Base-by-base conservation (phyloP, 2,113 vertebrate species). In the Sciurus niger region DNA sequence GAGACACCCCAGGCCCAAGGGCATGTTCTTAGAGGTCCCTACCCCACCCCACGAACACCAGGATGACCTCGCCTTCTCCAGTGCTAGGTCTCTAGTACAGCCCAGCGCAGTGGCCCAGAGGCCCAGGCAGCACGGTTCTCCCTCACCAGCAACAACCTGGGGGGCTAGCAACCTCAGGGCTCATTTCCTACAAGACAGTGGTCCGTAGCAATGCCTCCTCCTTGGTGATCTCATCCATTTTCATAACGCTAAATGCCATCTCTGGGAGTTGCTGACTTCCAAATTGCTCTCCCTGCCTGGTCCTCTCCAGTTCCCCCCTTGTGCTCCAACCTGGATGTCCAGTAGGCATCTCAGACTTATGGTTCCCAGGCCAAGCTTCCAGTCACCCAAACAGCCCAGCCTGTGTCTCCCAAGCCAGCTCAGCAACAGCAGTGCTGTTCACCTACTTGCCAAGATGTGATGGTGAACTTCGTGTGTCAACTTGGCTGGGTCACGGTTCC, bases 101-200 rank as follows among this genome's bases (percentile, higher is more conserved):
- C 30, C 37, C 0, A 5, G 13, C 1, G 8, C 28, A 9, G 8
- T 3, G 48, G 14, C 40, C 46, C 8, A 30, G 70, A 79, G 37
- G 78, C 46, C 16, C n/a, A 89, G 40, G n/a, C 37, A 28, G 9
- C 93, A 84, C 60, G 67, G 88, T 96, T 98, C 96, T 97, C 65
- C 10, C 94, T 63, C 94, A 96, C 93, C 17, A 13, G 40, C 96
- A 96, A 9, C 9, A 48, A 40, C 40, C 40, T 40, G 4, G 93
- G 93, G 96, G 48, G n/a, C 89, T 68, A 97, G 83, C 90, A 97
- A 83, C 72, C 85, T 96, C 97, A 93, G 96, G 95, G 96, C 97
- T 95, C 72, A 98, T 95, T 97, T 98, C 79, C 84, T 72, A 96
- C 0, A 5, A 97, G 89, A 90, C 92, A 96, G 96, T 95, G 96